Percentiles rank a stretch among this genome's conserved stretches.
Evolutionary conservation across 1,140 invertebrate genomes (phyloP).

Genomic region (Lepidurus packardi): DNA sequence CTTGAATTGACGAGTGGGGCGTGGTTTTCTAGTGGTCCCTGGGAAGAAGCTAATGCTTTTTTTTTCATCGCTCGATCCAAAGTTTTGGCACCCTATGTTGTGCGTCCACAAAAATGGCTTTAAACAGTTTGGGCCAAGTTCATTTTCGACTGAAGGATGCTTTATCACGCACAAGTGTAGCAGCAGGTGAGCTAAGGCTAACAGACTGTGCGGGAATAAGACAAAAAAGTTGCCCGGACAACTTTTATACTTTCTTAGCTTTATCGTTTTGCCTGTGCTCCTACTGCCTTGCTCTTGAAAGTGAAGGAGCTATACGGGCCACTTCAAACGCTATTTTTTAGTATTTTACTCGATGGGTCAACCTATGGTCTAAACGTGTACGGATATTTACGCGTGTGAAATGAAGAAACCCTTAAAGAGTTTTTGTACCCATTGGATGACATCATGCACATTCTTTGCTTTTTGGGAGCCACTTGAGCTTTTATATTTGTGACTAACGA

Average conservation of each 20-base stretch:
- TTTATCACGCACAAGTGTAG: constrained; percentile 19
- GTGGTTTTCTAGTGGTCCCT: background rate
- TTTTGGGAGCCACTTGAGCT: no score
- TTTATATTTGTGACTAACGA: no score
- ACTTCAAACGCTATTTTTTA: no score
- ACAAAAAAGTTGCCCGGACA: background rate
- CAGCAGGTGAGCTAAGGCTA: constrained; percentile 11
- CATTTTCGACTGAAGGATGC: background rate
- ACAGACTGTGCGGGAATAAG: background rate
- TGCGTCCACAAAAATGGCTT: background rate
- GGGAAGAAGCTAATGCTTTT: background rate
- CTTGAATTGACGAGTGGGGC: constrained; percentile 6
- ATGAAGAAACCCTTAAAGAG: no score
- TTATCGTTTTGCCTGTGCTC: background rate
- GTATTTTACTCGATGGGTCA: no score
- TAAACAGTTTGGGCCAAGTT: background rate
- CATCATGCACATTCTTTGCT: no score
- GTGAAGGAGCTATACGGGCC: no score
- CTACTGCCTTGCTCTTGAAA: no score
- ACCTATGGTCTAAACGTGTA: no score
- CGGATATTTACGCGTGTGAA: no score
- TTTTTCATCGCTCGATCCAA: background rate
- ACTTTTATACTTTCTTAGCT: background rate
- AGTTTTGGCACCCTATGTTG: background rate
- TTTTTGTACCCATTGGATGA: no score